Conservation (phyloP, 2,113 vertebrate species). For the Syrrhaptes paradoxus region DNA sequence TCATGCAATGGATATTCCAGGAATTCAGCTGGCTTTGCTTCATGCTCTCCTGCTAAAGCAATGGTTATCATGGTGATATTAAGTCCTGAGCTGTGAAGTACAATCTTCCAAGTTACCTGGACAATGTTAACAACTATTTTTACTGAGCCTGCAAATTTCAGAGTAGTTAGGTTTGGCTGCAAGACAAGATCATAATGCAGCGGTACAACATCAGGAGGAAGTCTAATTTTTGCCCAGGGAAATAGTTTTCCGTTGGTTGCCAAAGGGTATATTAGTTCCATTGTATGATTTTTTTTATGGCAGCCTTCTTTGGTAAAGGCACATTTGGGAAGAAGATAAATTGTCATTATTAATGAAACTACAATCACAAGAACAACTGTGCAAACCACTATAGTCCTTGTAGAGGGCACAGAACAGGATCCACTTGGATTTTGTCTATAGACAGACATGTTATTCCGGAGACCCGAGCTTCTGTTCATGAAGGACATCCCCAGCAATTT, state of each 20-base stretch:
- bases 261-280: slow-evolving; percentile 79
- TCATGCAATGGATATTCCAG: slow-evolving; percentile 86
- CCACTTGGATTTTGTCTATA: slow-evolving; percentile 80
- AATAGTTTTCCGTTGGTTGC: slow-evolving; percentile 85
- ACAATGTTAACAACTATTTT: slow-evolving; percentile 79
- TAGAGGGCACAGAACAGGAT: slow-evolving; percentile 81
- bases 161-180: slow-evolving; percentile 83
- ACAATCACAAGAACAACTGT: slow-evolving; percentile 82
- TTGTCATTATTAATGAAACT: slow-evolving; percentile 82
- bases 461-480: slow-evolving; percentile 92
- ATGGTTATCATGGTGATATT: slow-evolving; percentile 81
- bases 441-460: slow-evolving; percentile 74
- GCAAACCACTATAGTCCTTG: slow-evolving; percentile 81
- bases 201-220: slow-evolving; percentile 84
- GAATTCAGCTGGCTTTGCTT: slow-evolving; percentile 66
- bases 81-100: slow-evolving; percentile 87
- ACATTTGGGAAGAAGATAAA: slow-evolving; percentile 91
- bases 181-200: slow-evolving; percentile 86
- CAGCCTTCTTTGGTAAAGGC: slow-evolving; percentile 95
- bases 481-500: slow-evolving; percentile 96
- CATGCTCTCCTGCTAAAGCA: slow-evolving; percentile 48
- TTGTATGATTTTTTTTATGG: slow-evolving; percentile 76
- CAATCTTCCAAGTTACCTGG: slow-evolving; percentile 79
- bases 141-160: slow-evolving; percentile 83
- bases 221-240: slow-evolving; percentile 87